These are phyloP conservation scores for Pammene aurita DNA, from an alignment of 2,888 invertebrate species.

Conservation along the genomic window DNA sequence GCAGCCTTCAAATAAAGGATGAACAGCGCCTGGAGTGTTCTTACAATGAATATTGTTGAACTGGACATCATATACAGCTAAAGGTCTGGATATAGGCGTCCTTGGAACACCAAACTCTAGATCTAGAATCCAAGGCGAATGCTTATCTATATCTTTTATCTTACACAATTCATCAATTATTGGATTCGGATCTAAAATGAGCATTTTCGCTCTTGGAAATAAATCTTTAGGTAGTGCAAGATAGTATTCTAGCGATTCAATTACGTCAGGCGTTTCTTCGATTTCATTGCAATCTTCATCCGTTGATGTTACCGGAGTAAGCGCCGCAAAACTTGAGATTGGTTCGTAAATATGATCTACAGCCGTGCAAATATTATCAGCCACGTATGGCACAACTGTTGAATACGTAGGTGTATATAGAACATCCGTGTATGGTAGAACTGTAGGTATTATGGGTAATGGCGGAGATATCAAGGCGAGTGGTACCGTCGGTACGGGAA, in stretches of 20 bases:
- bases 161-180: conserved; percentile 68
- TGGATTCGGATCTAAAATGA: conserved; percentile 63
- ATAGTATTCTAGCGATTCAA: conserved; percentile 56
- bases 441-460: conserved; percentile 15
- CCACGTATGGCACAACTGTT: conserved; percentile 3
- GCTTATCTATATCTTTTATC: conserved; percentile 50
- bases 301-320: conserved; percentile 24
- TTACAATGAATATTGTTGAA: conserved; percentile 64
- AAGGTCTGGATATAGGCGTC: conserved; percentile 54
- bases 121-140: conserved; percentile 65
- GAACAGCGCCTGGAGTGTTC: conserved; percentile 61
- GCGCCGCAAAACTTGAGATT: not conserved
- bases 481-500: conserved; percentile 21
- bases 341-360: conserved; percentile 3
- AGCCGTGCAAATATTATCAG: conserved; percentile 19
- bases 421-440: conserved; percentile 21
- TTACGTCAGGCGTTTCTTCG: not conserved
- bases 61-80: conserved; percentile 64
- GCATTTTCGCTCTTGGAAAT: conserved; percentile 62
- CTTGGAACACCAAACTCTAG: conserved; percentile 66
- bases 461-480: conserved; percentile 19
- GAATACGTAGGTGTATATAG: conserved; percentile 23
- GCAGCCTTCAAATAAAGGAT: conserved; percentile 68
- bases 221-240: conserved; percentile 59
- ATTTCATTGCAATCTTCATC: conserved; percentile 24